Conservation (phyloP, 2,888 invertebrate species). For the Oxytorus armatus region DNA sequence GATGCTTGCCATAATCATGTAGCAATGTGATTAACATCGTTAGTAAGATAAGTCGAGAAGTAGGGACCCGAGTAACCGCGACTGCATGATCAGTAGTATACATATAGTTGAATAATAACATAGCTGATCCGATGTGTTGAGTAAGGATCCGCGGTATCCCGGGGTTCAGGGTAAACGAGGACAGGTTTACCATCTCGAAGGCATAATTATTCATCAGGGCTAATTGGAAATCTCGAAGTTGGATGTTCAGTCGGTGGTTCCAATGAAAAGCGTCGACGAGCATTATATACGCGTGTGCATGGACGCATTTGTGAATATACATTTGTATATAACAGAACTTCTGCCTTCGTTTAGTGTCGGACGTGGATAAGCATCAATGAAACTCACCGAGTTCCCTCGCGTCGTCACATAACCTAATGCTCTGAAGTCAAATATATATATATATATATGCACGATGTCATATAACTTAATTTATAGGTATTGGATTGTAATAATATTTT, state of each 20-base stretch:
- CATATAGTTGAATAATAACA: constrained; percentile 1
- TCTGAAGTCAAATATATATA: not conserved
- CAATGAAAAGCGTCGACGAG: constrained; percentile 23
- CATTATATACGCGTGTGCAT: constrained; percentile 5
- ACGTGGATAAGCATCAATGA: constrained; percentile 40
- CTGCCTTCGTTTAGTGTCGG: constrained; percentile 12
- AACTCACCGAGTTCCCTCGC: not conserved
- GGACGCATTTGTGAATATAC: not conserved
- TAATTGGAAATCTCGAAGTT: constrained; percentile 50
- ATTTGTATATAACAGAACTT: constrained; percentile 5
- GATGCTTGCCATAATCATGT: not conserved
- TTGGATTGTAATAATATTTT: no score
- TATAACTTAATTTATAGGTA: no score
- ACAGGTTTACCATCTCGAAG: constrained; percentile 29
- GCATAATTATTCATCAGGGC: constrained; percentile 47
- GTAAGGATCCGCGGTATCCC: constrained; percentile 15
- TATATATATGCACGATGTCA: not conserved
- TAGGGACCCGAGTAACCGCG: not conserved
- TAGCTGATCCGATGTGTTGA: not conserved
- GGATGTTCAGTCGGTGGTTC: constrained; percentile 26
- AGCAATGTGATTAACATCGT: not conserved
- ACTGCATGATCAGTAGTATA: not conserved
- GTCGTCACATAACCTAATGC: not conserved
- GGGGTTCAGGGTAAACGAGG: constrained; percentile 19
- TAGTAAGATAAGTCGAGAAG: not conserved